Base-by-base conservation (phyloP, 1,140 invertebrate species). In the Orussus abietinus region DNA sequence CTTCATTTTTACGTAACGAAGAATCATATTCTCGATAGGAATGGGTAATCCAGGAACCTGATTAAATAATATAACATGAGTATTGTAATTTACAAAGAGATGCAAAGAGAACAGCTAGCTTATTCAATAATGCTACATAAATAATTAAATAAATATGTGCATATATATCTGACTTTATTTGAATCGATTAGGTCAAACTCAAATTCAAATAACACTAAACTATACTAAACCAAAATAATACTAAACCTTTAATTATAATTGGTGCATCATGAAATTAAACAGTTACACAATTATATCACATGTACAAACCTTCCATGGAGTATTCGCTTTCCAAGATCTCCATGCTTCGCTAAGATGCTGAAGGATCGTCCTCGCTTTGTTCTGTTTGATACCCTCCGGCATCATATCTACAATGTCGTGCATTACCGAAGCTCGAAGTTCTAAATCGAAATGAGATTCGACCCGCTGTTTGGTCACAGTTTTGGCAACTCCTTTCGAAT, bases 361-460 rank as follows among this genome's bases (percentile, higher is more conserved):
- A 49, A 99, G 75, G 55, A 99, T 99, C 0, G 96, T 98, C 49
- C 96, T 80, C 0, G 97, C 97, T 71, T 99, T 99, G 72, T 99
- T 99, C 65, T 99, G 96, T 62, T 99, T 99, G 55, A 99, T 99
- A 48, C 96, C 96, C 75, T 99, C 96, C 0, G 97, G 97, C 97
- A 99, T 99, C 96, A 99, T 99, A 64, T 99, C 97, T 1, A 99
- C 84, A 60, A 99, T 99, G 64, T 99, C 97, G 74, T 99, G 96
- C 97, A 99, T 99, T 18, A 96, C 94, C 0, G 94, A 97, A 25
- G 94, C 94, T 55, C 97, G 79, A 47, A 99, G 73, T 75, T 99
- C 97, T 38, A 99, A 76, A 82, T 99, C 97, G 73, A 98, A 99
- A 75, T 99, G 97, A 32, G 93, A 97, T 60, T 99, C 97, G 1